Evolutionary conservation across 2,113 vertebrate genomes (phyloP).

Genomic region (Hassar affinis): DNA sequence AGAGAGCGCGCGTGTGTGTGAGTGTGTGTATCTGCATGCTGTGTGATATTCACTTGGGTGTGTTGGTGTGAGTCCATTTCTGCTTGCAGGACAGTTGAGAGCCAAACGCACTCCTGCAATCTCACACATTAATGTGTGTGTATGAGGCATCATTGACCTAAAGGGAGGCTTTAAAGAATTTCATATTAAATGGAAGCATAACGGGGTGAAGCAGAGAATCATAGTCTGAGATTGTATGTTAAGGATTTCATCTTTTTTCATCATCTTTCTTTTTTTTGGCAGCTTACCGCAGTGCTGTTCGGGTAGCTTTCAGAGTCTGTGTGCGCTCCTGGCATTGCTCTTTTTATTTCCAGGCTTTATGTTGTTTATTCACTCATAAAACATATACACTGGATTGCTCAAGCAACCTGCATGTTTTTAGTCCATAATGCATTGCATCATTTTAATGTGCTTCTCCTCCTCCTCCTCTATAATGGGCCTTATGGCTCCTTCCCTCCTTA

Average conservation of each 20-base stretch:
- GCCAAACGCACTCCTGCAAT: constrained; percentile 28
- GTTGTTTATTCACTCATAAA: constrained; percentile 31
- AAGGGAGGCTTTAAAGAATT: not conserved
- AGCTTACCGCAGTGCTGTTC: constrained; percentile 59
- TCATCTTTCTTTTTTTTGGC: constrained; percentile 41
- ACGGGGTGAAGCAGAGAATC: constrained; percentile 1
- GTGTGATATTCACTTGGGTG: constrained; percentile 55
- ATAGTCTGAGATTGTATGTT: constrained; percentile 26
- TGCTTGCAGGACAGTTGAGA: constrained; percentile 46
- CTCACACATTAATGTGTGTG: constrained; percentile 26
- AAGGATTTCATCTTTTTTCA: constrained; percentile 34
- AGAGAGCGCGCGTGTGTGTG: constrained; percentile 40
- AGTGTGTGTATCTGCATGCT: constrained; percentile 53
- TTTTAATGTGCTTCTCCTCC: constrained; percentile 88
- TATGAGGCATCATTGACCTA: constrained; percentile 9
- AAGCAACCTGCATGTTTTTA: constrained; percentile 46
- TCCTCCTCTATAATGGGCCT: constrained; percentile 85
- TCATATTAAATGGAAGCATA: not conserved
- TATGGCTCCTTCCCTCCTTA: constrained; percentile 67
- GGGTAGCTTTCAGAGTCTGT: constrained; percentile 52
- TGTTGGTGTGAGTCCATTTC: constrained; percentile 55
- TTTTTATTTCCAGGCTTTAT: constrained; percentile 34
- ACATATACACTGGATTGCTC: constrained; percentile 17
- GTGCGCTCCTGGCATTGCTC: constrained; percentile 30
- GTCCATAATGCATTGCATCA: constrained; percentile 64